Evolutionary conservation across 2,113 vertebrate species (phyloP).

Genomic region (Rafetus swinhoei): DNA sequence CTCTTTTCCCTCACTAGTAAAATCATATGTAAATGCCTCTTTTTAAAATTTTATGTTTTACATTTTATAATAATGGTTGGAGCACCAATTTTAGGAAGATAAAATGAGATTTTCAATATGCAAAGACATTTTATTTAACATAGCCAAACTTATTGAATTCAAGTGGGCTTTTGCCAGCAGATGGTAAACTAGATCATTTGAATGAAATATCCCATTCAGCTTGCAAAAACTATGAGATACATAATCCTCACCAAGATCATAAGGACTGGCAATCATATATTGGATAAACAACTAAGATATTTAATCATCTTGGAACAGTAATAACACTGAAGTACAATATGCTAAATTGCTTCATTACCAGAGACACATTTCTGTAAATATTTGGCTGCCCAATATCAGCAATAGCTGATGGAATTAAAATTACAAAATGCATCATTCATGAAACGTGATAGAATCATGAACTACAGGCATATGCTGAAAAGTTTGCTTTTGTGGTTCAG

Average conservation of each 20-base stretch:
- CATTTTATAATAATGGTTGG: not conserved
- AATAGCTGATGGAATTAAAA: not conserved
- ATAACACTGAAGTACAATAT: not conserved
- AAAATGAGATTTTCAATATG: not conserved
- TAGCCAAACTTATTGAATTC: not conserved
- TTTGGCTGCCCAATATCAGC: not conserved
- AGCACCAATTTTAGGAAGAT: not conserved
- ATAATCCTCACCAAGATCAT: not conserved
- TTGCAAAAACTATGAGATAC: not conserved
- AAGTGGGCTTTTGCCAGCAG: not conserved
- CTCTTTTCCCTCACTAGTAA: not conserved
- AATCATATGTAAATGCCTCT: not conserved
- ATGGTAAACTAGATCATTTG: not conserved
- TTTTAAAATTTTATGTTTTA: not conserved
- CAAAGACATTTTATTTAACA: not conserved
- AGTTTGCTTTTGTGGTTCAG: not conserved
- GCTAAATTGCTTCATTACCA: constrained; percentile 1
- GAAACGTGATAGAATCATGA: not conserved
- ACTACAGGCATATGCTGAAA: not conserved
- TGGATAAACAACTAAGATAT: constrained; percentile 14
- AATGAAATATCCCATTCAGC: not conserved
- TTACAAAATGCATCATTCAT: not conserved
- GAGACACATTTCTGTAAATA: not conserved
- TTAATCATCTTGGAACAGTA: constrained; percentile 10
- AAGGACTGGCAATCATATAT: not conserved